Percentiles rank a stretch among this genome's conserved stretches.
phyloP scores from a whole-genome alignment of 1,140 invertebrate genomes.

The Drosophila teissieri region DNA sequence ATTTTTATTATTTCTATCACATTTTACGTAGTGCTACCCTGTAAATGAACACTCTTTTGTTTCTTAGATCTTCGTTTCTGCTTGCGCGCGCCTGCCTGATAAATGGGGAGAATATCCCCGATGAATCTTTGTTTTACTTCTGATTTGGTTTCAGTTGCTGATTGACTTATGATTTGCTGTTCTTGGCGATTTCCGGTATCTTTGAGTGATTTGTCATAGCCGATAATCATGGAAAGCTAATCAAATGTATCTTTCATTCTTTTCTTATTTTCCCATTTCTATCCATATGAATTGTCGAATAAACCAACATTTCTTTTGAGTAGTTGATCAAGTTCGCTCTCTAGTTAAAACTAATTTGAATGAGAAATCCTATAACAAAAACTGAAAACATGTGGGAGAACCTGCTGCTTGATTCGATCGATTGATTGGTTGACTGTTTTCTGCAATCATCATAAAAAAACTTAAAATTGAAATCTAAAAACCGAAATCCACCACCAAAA shows the following conservation, averaged over 20 bases:
- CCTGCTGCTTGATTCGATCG: slow-evolving; percentile 74
- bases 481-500: slow-evolving; percentile 15
- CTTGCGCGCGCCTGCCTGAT: slow-evolving; percentile 27
- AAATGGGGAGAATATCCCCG: background rate
- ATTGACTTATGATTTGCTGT: slow-evolving; percentile 48
- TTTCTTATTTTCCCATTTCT: slow-evolving; percentile 68
- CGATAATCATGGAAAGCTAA: slow-evolving; percentile 72
- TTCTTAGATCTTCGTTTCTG: slow-evolving; percentile 32
- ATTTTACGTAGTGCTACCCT: background rate
- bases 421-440: slow-evolving; percentile 68
- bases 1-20: slow-evolving; percentile 41
- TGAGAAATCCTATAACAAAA: slow-evolving; percentile 60
- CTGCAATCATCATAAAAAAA: slow-evolving; percentile 50
- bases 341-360: slow-evolving; percentile 68
- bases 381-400: slow-evolving; percentile 60
- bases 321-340: slow-evolving; percentile 76
- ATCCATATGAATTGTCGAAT: slow-evolving; percentile 33
- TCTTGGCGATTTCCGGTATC: slow-evolving; percentile 40
- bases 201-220: slow-evolving; percentile 45
- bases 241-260: slow-evolving; percentile 77
- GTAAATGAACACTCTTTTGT: background rate
- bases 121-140: slow-evolving; percentile 1
- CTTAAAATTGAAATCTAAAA: slow-evolving; percentile 1
- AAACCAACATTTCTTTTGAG: slow-evolving; percentile 55
- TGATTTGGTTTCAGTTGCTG: slow-evolving; percentile 21